Base-by-base conservation (phyloP, 2,797 vertebrate species). In the Psittacula derbiana region DNA sequence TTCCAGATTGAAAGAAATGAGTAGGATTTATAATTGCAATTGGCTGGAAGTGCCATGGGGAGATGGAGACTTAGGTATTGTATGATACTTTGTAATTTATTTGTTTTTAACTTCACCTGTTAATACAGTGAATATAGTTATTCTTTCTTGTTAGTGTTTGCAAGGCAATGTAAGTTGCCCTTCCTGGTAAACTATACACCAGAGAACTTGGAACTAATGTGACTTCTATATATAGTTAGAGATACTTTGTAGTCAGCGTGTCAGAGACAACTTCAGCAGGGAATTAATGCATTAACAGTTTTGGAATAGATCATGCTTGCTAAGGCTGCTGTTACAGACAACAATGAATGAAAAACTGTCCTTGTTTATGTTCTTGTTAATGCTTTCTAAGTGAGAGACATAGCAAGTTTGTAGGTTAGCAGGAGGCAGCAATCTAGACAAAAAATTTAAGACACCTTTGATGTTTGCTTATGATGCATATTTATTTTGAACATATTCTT, bases 21-120 rank as follows among this genome's bases (percentile, higher is more conserved):
- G 98, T 96, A 98, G 98, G 89, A 93, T 97, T 88, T 98, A 98
- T 93, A 97, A 97, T 97, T 98, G 94, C 86, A 97, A 92, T 97
- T 98, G 98, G 98, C 97, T 99, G 97, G 99, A 99, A 96, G 98
- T 98, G 81, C 99, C 99, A 1, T 99, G 99, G 99, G 99, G 99
- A 97, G 99, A 99, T 72, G 99, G 99, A 97, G 99, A 99, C 94
- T 97, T 99, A 98, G 99, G 99, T 99, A 99, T n/a, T 92, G 86
- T 97, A 97, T 88, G 61, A 74, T 86, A 60, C 61, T 86, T 96
- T 50, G 53, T 62, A 55, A 80, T 36, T 73, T 44, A 36, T 58
- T 25, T 36, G 80, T 60, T 64, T 78, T 81, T 24, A 46, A 60
- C 50, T 71, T 79, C 7, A 11, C 25, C 31, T 81, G 28, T 73